A percentile compares a stretch with the other conserved stretches of the same genome.
Conservation (phyloP, 2,113 vertebrate genomes). For the Anguilla rostrata region DNA sequence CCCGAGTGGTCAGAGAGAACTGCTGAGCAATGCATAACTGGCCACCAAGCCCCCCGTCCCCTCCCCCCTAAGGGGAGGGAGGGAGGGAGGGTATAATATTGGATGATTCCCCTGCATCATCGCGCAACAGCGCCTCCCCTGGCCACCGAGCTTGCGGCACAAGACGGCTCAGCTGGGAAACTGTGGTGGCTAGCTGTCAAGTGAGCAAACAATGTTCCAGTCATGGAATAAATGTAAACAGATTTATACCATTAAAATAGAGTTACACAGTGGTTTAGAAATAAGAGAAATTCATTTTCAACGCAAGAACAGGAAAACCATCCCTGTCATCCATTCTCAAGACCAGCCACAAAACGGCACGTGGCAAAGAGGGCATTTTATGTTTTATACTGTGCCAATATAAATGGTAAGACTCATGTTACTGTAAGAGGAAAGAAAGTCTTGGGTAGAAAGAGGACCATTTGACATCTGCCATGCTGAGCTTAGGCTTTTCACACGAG, state of each 20-base stretch:
- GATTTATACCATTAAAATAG: not conserved
- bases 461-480: not conserved
- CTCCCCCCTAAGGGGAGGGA: no score
- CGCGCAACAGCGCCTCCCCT: not conserved
- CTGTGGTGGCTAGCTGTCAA: no score
- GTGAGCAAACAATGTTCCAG: no score
- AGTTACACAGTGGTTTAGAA: not conserved
- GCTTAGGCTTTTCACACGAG: not conserved
- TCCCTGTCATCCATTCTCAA: not conserved
- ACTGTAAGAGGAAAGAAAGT: conserved; percentile 9
- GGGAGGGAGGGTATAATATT: no score
- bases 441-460: not conserved
- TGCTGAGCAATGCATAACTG: no score
- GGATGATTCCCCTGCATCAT: no score
- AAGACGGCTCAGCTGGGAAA: no score
- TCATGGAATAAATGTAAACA: no score
- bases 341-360: conserved; percentile 18
- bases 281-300: conserved; percentile 4
- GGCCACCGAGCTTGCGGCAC: no score
- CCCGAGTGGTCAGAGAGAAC: no score
- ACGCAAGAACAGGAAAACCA: conserved; percentile 23
- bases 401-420: not conserved
- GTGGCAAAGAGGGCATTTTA: not conserved
- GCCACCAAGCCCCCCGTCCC: no score
- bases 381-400: not conserved